Conservation (phyloP, 2,797 vertebrate genomes). For the Dendrocincla tyrannina region DNA sequence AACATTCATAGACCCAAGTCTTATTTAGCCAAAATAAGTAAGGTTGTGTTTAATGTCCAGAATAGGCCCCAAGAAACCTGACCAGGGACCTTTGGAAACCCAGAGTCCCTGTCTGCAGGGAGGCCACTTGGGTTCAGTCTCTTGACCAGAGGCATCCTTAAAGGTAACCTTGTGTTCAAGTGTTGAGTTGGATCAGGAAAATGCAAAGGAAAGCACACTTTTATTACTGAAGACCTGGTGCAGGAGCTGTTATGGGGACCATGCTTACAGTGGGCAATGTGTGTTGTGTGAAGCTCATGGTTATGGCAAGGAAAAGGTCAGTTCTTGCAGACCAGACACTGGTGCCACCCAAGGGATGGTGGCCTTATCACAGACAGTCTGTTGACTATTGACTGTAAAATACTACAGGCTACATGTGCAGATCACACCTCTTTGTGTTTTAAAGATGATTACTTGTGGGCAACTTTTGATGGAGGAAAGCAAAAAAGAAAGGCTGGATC, state of each 20-base stretch:
- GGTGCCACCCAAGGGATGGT: neutral
- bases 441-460: neutral
- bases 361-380: neutral
- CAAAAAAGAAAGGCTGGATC: neutral
- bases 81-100: neutral
- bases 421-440: neutral
- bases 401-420: neutral
- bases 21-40: neutral
- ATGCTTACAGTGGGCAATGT: neutral
- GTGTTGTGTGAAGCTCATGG: fast-evolving
- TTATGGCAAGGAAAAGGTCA: neutral
- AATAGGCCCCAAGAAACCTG: neutral
- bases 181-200: neutral
- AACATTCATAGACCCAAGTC: neutral
- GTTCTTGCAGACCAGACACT: neutral
- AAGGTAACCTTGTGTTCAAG: neutral
- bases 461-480: neutral
- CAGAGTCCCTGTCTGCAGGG: neutral
- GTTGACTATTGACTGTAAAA: neutral
- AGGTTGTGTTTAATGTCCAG: neutral
- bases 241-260: neutral
- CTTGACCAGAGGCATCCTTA: neutral
- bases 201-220: neutral
- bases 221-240: neutral
- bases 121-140: neutral